Base-by-base conservation (phyloP, 2,113 vertebrate species). In the Dicaeum eximium region DNA sequence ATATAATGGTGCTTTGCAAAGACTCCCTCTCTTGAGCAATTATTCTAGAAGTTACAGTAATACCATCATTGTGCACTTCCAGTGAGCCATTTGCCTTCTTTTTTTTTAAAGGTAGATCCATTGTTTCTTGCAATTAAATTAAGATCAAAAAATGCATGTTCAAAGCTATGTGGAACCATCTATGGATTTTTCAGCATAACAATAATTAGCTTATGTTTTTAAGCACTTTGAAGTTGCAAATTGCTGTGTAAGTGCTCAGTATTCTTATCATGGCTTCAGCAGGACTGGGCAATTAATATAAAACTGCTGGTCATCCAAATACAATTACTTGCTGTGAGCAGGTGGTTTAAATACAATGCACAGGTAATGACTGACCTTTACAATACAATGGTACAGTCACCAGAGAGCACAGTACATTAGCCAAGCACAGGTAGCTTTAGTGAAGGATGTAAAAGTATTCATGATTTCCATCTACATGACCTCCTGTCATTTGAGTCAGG, bases 311-410 rank as follows among this genome's bases (percentile, higher is more conserved):
- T 90, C 94, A 95, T 96, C 96, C 91, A 94, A 95, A 81, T 71
- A 93, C 58, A 33, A 96, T 93, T 85, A 69, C 94, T 87, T 91
- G 93, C 98, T 96, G 94, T 60, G 96, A 96, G 79, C 86, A 87
- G 75, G 90, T 90, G 92, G 95, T 96, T 96, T 95, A 97, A 97
- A 96, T 93, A 96, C 84, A 97, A 84, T 86, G 87, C 47, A 66
- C 89, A 97, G 95, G 96, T 97, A 97, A 97, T 92, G 90, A 95
- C 77, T 96, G 97, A 97, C 96, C 97, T 98, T 98, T 97, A 77
- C 62, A 91, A 95, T 57, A 97, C 90, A 97, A 97, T 95, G 82
- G 86, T 77, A 33, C 7, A 90, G 73, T 47, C 92, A 91, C 51
- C 87, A 91, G 83, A 75, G 86, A 95, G 80, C 65, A 88, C 79